Percentiles rank a stretch among this genome's conserved stretches.
Evolutionary conservation across 2,113 vertebrate genomes (phyloP).

Genomic region (Notothenia coriiceps): DNA sequence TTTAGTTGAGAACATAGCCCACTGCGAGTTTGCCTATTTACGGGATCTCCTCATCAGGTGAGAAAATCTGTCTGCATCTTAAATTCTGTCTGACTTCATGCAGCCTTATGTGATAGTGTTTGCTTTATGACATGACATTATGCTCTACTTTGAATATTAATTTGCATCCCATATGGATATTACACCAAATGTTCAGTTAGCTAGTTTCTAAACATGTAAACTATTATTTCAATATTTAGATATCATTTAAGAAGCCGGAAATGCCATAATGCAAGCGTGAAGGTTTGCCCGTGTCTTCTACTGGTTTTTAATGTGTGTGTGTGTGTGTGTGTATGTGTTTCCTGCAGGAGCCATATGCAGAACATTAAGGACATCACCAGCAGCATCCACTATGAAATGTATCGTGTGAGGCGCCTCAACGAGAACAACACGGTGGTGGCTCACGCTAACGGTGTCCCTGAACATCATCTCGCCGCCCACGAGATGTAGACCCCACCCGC

Average conservation of each 20-base stretch:
- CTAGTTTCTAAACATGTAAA: no score
- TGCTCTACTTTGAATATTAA: neutral
- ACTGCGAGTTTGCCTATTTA: slow-evolving; percentile 98
- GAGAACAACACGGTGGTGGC: slow-evolving; percentile 84
- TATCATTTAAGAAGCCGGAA: neutral
- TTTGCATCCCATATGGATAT: neutral
- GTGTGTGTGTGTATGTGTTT: neutral
- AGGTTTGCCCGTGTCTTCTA: neutral
- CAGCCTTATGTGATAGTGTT: neutral
- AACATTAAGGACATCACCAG: slow-evolving; percentile 99
- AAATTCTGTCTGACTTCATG: neutral
- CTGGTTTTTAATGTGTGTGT: neutral
- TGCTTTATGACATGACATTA: neutral
- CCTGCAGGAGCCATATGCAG: slow-evolving; percentile 97
- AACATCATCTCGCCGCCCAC: slow-evolving; percentile 88
- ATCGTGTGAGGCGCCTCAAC: slow-evolving; percentile 95
- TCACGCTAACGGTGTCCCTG: slow-evolving; percentile 89
- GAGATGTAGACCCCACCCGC: slow-evolving; percentile 87
- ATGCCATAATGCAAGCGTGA: neutral
- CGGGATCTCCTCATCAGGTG: slow-evolving; percentile 98
- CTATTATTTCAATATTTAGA: no score
- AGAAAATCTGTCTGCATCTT: slow-evolving; percentile 29
- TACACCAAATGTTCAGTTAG: no score
- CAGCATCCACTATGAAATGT: slow-evolving; percentile 98
- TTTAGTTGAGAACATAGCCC: slow-evolving; percentile 96